A percentile compares a stretch with the other conserved stretches of the same genome.
Evolutionary conservation across 2,113 vertebrate species (phyloP).

Genomic region (Bucco capensis): DNA sequence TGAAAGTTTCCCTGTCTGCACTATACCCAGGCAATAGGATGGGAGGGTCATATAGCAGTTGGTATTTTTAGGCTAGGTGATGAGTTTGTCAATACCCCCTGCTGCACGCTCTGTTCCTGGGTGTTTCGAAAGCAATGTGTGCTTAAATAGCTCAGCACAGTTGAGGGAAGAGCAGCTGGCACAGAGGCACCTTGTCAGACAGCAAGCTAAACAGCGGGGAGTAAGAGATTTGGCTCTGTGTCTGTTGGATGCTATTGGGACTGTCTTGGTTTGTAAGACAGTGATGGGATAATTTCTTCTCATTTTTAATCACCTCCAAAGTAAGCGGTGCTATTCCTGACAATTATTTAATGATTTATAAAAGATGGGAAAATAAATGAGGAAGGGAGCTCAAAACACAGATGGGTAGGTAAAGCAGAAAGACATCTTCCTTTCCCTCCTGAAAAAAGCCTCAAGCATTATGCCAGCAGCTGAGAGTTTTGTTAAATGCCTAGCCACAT

Average conservation of each 20-base stretch:
- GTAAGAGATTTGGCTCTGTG: background rate
- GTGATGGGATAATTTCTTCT: background rate
- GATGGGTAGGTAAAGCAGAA: background rate
- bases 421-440: background rate
- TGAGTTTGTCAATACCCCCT: background rate
- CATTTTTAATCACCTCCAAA: background rate
- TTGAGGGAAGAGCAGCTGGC: background rate
- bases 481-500: accelerated
- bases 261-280: background rate
- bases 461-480: background rate
- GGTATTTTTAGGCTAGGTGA: background rate
- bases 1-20: background rate
- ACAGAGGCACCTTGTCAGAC: background rate
- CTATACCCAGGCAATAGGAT: background rate
- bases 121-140: background rate
- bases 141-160: background rate
- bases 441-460: background rate
- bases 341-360: background rate
- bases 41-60: background rate
- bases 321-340: background rate
- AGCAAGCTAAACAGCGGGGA: background rate
- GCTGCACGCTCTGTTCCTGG: background rate
- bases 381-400: background rate
- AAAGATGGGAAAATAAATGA: background rate
- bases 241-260: background rate